Evolutionary conservation across 2,113 vertebrate genomes (phyloP), one percentile per base, ranked within the genome.

Genomic region (Rutilus rutilus): DNA sequence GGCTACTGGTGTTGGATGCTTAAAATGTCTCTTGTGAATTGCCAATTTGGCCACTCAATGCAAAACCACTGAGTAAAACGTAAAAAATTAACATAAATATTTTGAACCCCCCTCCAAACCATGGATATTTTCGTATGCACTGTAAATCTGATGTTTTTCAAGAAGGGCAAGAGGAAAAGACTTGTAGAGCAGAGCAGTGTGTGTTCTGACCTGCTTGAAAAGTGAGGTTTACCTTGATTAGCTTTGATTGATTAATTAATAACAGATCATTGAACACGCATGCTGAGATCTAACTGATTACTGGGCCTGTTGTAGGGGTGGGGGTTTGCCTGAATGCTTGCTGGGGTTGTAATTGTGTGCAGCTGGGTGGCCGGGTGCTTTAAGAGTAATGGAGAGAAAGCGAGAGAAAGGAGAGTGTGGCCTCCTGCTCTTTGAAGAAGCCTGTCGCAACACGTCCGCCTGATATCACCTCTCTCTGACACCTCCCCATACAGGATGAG

Each of bases 151-250:
- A 54, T 36, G 33, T 42, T 47, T 78, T 69, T 57, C 23, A 30
- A 82, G 64, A 86, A 86, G 42, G 60, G 71, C 15, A n/a, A 57
- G n/a, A 75, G 77, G 62, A 77, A 82, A 87, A 69, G 54, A 42
- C 60, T 85, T 73, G 21, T 21, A 83, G 85, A 86, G 80, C 80
- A 81, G 76, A 91, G 47, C 89, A 90, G 80, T 86, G 62, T 91
- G 91, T 88, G 88, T 91, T 90, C 78, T 90, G 89, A 92, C 91
- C 89, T 89, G 90, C 67, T 90, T 87, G 86, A 88, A 88, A 88
- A 88, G 77, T 86, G 73, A 86, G 69, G 82, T 89, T 91, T 90
- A 90, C 89, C 81, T 90, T 89, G 91, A 90, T 91, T 91, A 87
- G 88, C 85, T 88, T 84, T 88, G 87, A 89, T 90, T 88, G 86